Base-by-base conservation (phyloP, 2,797 vertebrate species). In the Neosalanx taihuensis region DNA sequence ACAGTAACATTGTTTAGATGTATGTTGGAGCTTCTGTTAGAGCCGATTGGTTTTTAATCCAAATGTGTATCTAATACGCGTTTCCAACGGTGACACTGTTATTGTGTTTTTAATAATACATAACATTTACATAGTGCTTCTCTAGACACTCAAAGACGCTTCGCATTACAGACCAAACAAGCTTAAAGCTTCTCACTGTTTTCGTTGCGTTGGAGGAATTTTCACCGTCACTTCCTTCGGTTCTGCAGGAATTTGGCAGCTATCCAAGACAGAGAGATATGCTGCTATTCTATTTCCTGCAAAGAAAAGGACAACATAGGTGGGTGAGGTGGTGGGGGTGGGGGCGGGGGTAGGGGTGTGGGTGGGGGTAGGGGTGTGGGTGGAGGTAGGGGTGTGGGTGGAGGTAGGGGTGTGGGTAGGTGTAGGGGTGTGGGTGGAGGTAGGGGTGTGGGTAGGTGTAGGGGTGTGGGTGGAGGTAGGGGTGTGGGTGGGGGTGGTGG, bases 271-370 rank as follows among this genome's bases (percentile, higher is more conserved):
- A 91, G 93, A 83, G 91, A 95, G 90, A 95, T 95, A 67, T 93
- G 92, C 89, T 95, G 91, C 88, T 95, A 95, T 87, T 94, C 97
- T 62, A 96, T 99, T 95, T 99, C 98, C 81, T 99, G 98, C 94
- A 99, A 99, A 96, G 98, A 99, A 86, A 95, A 95, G 90, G 93
- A 96, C 91, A 95, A 95, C 86, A 94, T 94, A 60, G 92, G 93
- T 93, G 91, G 93, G 92, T 77, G 72, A 26, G 18, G 0, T 0
- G 46, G 37, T 29, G n/a, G 29, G 1, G 23, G 6, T 5, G 5
- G 3, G 35, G 7, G 5, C 5, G 51, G 3, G 7, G 13, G n/a
- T 35, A 26, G 23, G 23, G 1, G 51, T 57, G 23, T 26, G 23
- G 23, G 23, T 26, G 23, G 23, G 1, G 23, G 23, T 26, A 26